Base-by-base conservation (phyloP, 1,140 invertebrate species). In the Coptotermes formosanus region DNA sequence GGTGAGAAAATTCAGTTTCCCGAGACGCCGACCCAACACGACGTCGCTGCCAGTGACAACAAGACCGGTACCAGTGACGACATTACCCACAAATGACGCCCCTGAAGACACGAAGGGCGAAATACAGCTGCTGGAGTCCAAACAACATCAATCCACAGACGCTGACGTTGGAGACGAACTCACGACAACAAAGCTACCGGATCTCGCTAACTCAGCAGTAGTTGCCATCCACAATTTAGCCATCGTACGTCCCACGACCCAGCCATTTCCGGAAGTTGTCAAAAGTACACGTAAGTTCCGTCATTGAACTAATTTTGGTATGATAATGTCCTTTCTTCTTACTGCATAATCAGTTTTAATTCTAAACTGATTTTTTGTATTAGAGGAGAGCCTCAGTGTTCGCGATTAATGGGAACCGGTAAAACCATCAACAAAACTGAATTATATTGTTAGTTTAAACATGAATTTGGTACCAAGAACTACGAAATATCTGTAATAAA, bases 141-240 rank as follows among this genome's bases (percentile, higher is more conserved):
- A 38, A 14, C 82, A 30, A 30, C 38, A 82, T 25, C 55, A 30
- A 45, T 21, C 30, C 16, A 64, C 16, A 9, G 32, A 82, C 38
- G 75, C 43, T 6, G 85, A 86, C 21, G 85, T 30, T 14, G 52
- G 38, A n/a, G 38, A 30, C 8, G 83, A 48, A 59, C 45, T 44
- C 16, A 82, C 30, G 82, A 55, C 84, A 12, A 86, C 69, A 0
- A 82, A 85, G 81, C 59, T 88, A 21, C 83, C 88, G 43, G 89
- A 90, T 82, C 86, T 89, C 23, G 89, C 89, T 8, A 88, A 89
- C 69, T 87, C 88, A 25, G 89, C 89, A 11, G 89, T 89, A 19
- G 89, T 87, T 25, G 89, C 89, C 81, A 89, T 89, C 43, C 88
- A 89, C 32, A 88, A 89, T n/a, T 86, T 90, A 19, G 89, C 89